Evolutionary conservation across 2,113 vertebrate genomes (phyloP), one percentile per base, ranked within the genome.

Genomic region (Xiphophorus maculatus): DNA sequence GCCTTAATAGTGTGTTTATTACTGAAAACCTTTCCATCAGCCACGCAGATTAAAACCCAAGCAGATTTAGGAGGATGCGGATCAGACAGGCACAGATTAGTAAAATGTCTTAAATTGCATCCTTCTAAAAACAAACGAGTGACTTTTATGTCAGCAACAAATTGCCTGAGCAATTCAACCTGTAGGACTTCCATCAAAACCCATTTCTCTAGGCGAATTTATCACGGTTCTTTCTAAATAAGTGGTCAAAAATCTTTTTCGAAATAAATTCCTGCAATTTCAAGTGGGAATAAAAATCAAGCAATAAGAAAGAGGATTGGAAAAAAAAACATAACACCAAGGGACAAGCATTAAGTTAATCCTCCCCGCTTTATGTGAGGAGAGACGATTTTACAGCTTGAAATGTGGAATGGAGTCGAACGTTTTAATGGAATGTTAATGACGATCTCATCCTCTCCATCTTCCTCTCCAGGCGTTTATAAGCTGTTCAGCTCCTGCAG

Each of bases 401-500:
- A 89, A 89, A 91, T 80, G 80, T 83, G 86, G 88, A 94, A 94
- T 91, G 79, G 86, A 90, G 83, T 84, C 74, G 77, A 91, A 91
- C 89, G 82, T 91, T 58, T 89, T 76, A 83, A 92, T 83, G 93
- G 90, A 94, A 94, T 91, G 89, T 92, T 87, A 86, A 71, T 70
- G 82, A 90, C 67, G 77, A 84, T 82, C 73, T 90, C 84, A 63
- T 89, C 85, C 77, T 88, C 84, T 83, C 75, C 73, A 71, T 73
- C 76, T 74, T 88, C 35, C 58, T 90, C 74, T 81, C 5, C 72
- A 25, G 22, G 30, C 66, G 54, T 82, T 96, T 96, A 99, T 96
- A 98, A 97, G 96, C 95, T 97, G 95, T 97, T 97, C 69, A 99
- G 96, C 88, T 98, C 97, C 1, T 94, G 96, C 88, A 99, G 94